Evolutionary conservation across 2,888 invertebrate species (phyloP).

Genomic region (Sarcophaga subvicina): DNA sequence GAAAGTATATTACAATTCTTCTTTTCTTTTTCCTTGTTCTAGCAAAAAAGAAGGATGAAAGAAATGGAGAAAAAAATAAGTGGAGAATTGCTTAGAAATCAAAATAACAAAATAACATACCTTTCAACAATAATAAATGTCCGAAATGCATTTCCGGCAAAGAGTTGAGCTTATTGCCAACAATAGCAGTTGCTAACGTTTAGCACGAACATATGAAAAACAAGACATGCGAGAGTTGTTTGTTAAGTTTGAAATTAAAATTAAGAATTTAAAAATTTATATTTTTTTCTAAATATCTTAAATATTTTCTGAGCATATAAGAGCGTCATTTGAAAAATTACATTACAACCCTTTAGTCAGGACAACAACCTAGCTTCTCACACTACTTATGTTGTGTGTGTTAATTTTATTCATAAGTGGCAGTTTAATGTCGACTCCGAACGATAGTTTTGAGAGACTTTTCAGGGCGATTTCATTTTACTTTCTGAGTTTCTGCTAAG

Average conservation of each 20-base stretch:
- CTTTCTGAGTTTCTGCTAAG: no score
- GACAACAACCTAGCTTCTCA: no score
- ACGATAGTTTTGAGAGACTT: no score
- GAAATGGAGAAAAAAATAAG: conserved; percentile 8
- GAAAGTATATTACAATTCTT: neutral
- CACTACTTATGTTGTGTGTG: no score
- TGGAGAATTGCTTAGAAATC: conserved; percentile 51
- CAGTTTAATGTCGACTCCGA: no score
- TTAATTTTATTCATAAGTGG: no score
- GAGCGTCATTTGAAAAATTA: no score
- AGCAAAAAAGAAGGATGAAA: neutral
- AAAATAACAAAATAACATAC: conserved; percentile 67
- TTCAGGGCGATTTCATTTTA: no score
- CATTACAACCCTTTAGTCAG: no score
- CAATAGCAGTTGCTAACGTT: neutral
- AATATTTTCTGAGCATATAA: no score
- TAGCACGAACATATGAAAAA: neutral
- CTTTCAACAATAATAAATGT: conserved; percentile 68
- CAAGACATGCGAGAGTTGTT: neutral
- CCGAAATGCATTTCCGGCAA: conserved; percentile 63
- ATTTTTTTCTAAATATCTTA: no score
- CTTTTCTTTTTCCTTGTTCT: neutral
- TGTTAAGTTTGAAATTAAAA: neutral
- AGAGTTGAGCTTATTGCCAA: conserved; percentile 53
- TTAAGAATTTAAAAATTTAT: no score